Percentiles rank a stretch among this genome's conserved stretches.
phyloP scores from a whole-genome alignment of 1,140 invertebrate genomes.

The Caenorhabditis tropicalis region DNA sequence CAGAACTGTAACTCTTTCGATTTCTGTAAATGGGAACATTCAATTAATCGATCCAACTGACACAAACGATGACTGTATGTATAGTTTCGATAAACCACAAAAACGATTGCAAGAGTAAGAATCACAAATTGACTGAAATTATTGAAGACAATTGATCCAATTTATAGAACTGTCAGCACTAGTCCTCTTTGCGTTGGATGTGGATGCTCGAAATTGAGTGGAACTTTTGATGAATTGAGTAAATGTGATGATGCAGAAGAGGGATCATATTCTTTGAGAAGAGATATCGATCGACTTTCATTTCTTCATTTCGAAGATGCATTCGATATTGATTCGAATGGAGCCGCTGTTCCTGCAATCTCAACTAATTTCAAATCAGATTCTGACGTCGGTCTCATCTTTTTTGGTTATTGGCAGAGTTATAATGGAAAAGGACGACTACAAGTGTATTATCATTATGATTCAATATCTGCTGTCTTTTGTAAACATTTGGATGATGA shows the following conservation, averaged over 20 bases:
- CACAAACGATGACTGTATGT: conserved; percentile 30
- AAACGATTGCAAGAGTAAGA: conserved; percentile 8
- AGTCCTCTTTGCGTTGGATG: conserved; percentile 41
- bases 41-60: conserved; percentile 39
- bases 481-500: conserved; percentile 35
- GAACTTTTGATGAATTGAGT: conserved; percentile 29
- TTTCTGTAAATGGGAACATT: conserved; percentile 41
- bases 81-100: conserved; percentile 21
- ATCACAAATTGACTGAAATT: background rate
- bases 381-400: conserved; percentile 45
- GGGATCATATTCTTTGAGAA: background rate
- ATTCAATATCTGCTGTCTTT: conserved; percentile 7
- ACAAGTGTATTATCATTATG: conserved; percentile 31
- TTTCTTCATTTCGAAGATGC: conserved; percentile 46
- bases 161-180: background rate
- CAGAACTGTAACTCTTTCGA: conserved; percentile 13
- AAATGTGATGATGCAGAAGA: conserved; percentile 45
- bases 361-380: conserved; percentile 37
- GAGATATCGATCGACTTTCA: conserved; percentile 42
- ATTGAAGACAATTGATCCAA: background rate
- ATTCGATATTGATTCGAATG: conserved; percentile 34
- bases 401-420: conserved; percentile 51
- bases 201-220: conserved; percentile 20
- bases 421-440: conserved; percentile 37
- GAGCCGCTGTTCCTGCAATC: background rate